Percentiles rank a stretch among this genome's conserved stretches.
These are phyloP conservation scores for Anoplolepis gracilipes DNA, from an alignment of 1,140 invertebrate species.

Conservation along the genomic window DNA sequence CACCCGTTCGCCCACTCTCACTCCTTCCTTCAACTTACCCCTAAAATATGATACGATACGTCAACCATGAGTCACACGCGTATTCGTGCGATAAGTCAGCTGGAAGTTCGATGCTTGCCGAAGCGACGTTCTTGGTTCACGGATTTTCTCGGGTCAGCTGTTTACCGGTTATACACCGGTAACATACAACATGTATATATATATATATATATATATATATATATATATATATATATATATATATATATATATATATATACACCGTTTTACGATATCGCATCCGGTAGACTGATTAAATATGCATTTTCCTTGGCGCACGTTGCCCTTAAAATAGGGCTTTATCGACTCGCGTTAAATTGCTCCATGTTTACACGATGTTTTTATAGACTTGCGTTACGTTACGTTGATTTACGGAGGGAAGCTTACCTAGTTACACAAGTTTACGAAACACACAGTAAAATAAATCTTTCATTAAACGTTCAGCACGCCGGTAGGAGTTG, in stretches of 20 bases:
- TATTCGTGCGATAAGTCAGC: conserved; percentile 66
- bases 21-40: background rate
- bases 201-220: too few relatives aligned
- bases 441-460: conserved; percentile 18
- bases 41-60: conserved; percentile 29
- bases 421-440: background rate
- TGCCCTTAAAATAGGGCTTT: conserved; percentile 55
- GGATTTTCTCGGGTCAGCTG: conserved; percentile 57
- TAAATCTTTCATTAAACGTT: conserved; percentile 18
- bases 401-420: conserved; percentile 9
- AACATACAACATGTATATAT: background rate
- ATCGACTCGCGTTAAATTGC: conserved; percentile 42
- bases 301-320: conserved; percentile 43
- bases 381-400: conserved; percentile 13
- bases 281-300: conserved; percentile 57
- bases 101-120: conserved; percentile 48
- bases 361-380: conserved; percentile 24
- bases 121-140: conserved; percentile 33
- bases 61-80: conserved; percentile 66
- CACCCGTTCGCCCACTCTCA: background rate
- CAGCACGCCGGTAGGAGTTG: background rate
- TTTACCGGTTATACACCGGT: conserved; percentile 20
- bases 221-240: too few relatives aligned
- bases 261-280: conserved; percentile 29
- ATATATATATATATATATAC: too few relatives aligned